Conservation (phyloP, 2,797 vertebrate genomes). For the Tokudaia muenninki region DNA sequence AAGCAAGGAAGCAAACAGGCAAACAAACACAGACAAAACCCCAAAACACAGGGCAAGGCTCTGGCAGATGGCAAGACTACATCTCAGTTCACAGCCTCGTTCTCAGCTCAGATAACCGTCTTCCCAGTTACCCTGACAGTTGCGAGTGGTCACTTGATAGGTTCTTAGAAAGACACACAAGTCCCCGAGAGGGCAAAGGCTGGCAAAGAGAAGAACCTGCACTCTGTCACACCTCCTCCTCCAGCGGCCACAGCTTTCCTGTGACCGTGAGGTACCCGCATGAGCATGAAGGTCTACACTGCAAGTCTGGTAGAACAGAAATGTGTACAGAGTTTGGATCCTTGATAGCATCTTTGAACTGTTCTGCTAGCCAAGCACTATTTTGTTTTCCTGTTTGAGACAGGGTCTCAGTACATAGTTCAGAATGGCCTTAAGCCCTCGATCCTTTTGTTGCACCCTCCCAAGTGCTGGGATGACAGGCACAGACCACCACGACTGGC, state of each 20-base stretch:
- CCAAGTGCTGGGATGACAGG: too few species aligned
- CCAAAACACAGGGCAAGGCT: background rate
- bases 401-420: background rate
- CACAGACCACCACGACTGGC: background rate
- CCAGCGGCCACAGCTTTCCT: background rate
- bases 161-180: background rate
- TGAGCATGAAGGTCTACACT: background rate
- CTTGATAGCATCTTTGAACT: background rate
- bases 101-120: background rate
- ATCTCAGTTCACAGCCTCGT: background rate
- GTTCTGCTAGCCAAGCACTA: background rate
- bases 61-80: background rate
- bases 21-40: too few species aligned
- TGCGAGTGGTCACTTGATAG: background rate
- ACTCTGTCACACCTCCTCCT: background rate
- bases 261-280: background rate
- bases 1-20: rapidly evolving
- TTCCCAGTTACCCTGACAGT: background rate
- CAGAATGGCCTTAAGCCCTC: background rate
- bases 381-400: background rate
- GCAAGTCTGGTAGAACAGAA: background rate
- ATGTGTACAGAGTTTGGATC: background rate
- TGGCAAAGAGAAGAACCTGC: background rate
- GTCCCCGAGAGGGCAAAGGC: background rate
- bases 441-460: background rate